These are phyloP conservation scores for Drosophila robusta DNA, from an alignment of 2,888 invertebrate species.

Conservation along the genomic window DNA sequence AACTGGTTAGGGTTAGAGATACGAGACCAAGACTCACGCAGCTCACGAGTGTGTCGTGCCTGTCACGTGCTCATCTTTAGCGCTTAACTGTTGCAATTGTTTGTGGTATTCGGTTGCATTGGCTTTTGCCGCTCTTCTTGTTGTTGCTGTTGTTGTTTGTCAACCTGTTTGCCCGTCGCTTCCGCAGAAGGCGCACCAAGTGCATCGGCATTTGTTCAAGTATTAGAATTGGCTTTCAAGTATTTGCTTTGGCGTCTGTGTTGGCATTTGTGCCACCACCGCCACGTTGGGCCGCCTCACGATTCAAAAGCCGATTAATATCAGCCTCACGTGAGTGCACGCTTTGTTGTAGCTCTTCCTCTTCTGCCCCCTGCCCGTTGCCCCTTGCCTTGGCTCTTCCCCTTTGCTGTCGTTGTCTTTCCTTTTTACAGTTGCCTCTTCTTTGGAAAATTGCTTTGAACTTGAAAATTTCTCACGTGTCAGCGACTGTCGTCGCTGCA, in stretches of 20 bases:
- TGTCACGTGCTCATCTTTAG: conserved; percentile 21
- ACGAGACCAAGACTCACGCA: background rate
- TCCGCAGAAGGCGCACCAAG: conserved; percentile 49
- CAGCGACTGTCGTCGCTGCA: conserved; percentile 50
- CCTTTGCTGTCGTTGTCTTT: conserved; percentile 30
- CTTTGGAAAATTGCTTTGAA: conserved; percentile 77
- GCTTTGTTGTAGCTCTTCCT: conserved; percentile 60
- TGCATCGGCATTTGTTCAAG: conserved; percentile 19
- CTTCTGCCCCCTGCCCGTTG: background rate
- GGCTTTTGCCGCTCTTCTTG: conserved; percentile 15
- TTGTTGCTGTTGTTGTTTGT: conserved; percentile 34
- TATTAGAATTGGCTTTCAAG: conserved; percentile 37
- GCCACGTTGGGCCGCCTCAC: conserved; percentile 55
- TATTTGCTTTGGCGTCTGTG: conserved; percentile 42
- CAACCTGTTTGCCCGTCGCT: conserved; percentile 62
- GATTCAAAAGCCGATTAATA: conserved; percentile 79
- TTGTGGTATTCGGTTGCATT: conserved; percentile 27
- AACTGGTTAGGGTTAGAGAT: too few species aligned
- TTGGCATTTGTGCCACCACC: conserved; percentile 31
- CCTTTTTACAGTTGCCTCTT: conserved; percentile 64
- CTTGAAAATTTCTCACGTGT: conserved; percentile 82
- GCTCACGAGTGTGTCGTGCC: background rate
- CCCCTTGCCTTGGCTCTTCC: conserved; percentile 4
- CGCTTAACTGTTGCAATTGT: conserved; percentile 44
- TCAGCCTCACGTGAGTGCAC: conserved; percentile 77